These are phyloP conservation scores for Stegastes partitus DNA, from an alignment of 2,113 vertebrate genomes.

Conservation along the genomic window DNA sequence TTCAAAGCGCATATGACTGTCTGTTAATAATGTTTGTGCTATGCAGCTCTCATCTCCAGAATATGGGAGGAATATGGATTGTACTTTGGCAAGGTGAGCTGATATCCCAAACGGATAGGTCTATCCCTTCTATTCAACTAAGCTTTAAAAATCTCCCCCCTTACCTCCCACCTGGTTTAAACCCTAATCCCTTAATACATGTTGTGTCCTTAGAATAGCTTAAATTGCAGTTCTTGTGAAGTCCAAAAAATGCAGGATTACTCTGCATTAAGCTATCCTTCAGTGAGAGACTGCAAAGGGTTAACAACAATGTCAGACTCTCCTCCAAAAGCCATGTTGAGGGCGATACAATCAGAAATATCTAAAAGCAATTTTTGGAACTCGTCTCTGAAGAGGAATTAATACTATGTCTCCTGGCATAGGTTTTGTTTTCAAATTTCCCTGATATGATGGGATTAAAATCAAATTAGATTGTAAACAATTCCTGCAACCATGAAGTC, in stretches of 20 bases:
- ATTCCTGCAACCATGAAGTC: not conserved
- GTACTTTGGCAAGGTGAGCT: constrained; percentile 68
- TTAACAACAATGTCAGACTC: constrained; percentile 42
- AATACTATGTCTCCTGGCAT: not conserved
- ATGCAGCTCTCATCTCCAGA: constrained; percentile 52
- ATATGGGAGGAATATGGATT: constrained; percentile 61
- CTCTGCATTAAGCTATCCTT: constrained; percentile 53
- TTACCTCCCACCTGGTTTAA: constrained; percentile 75
- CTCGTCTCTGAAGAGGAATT: not conserved
- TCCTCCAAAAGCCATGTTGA: constrained; percentile 16
- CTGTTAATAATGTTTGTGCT: constrained; percentile 65
- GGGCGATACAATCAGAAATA: constrained; percentile 24
- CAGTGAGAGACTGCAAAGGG: constrained; percentile 31
- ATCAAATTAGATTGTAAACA: constrained; percentile 28
- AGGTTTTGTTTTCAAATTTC: constrained; percentile 3
- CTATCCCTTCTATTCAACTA: constrained; percentile 65
- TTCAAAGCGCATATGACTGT: constrained; percentile 41
- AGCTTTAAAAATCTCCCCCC: constrained; percentile 72
- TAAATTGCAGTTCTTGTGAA: constrained; percentile 80
- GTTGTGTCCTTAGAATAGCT: constrained; percentile 78
- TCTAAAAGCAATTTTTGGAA: constrained; percentile 4
- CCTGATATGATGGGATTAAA: constrained; percentile 1
- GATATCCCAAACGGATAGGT: constrained; percentile 56
- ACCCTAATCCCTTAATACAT: constrained; percentile 81
- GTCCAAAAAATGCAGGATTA: constrained; percentile 74